phyloP scores from a whole-genome alignment of 2,888 invertebrate species.

The Sinodicranocentrus sp. region DNA sequence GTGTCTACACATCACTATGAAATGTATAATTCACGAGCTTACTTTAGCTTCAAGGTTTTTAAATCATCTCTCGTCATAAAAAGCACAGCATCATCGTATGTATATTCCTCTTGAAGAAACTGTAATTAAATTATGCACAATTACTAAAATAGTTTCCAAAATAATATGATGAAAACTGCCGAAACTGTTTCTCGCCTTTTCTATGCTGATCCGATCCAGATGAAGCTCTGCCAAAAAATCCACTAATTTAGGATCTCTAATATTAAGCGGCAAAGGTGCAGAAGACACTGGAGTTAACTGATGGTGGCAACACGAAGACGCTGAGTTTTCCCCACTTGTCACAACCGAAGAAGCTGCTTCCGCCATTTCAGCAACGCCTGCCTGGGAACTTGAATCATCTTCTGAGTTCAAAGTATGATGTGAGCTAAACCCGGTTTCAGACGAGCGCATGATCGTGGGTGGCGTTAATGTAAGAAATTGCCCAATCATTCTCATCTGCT shows the following conservation, averaged over 20 bases:
- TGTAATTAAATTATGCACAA: constrained; percentile 75
- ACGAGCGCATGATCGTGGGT: constrained; percentile 72
- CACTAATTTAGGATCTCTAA: constrained; percentile 81
- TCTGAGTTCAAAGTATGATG: constrained; percentile 75
- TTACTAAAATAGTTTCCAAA: too few species aligned
- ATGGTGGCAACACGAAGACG: constrained; percentile 44
- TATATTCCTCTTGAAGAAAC: constrained; percentile 87
- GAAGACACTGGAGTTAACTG: constrained; percentile 1
- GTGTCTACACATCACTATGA: neutral
- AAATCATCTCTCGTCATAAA: constrained; percentile 91
- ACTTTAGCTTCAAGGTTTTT: constrained; percentile 88
- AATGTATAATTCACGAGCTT: constrained; percentile 76
- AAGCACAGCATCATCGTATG: constrained; percentile 87
- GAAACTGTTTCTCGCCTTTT: constrained; percentile 82
- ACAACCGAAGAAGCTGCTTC: constrained; percentile 63
- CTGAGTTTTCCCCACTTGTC: constrained; percentile 67
- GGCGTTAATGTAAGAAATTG: constrained; percentile 72
- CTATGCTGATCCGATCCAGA: constrained; percentile 84
- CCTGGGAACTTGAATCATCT: constrained; percentile 72
- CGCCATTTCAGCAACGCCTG: constrained; percentile 70
- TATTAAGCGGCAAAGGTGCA: constrained; percentile 68
- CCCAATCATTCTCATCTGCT: constrained; percentile 77
- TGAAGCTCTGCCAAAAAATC: constrained; percentile 86
- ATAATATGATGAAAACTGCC: too few species aligned
- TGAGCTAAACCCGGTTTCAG: constrained; percentile 75